Evolutionary conservation across 2,888 invertebrate species (phyloP).

Genomic region (Tetropium fuscum): DNA sequence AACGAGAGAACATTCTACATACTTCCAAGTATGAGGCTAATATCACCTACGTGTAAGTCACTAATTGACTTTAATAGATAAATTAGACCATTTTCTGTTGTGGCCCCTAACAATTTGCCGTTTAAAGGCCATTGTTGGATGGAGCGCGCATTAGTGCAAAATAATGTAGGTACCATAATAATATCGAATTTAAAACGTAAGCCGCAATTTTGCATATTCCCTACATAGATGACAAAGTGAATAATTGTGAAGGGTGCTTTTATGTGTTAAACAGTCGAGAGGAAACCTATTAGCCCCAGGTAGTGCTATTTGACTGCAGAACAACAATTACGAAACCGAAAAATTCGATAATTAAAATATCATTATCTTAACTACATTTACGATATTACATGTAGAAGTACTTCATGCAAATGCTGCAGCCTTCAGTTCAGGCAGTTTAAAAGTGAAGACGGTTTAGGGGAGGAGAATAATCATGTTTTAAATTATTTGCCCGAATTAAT

Average conservation of each 20-base stretch:
- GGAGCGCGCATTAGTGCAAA: slow-evolving; percentile 19
- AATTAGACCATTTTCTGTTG: slow-evolving; percentile 58
- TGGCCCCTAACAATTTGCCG: slow-evolving; percentile 44
- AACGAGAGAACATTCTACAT: slow-evolving; percentile 4
- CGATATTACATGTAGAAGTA: background rate
- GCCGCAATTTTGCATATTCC: background rate
- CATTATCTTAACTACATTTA: background rate
- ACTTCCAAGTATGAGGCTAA: slow-evolving; percentile 23
- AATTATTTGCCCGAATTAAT: too few relatives aligned
- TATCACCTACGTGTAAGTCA: slow-evolving; percentile 54
- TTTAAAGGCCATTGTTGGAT: slow-evolving; percentile 33
- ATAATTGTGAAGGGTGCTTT: background rate
- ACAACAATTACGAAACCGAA: background rate
- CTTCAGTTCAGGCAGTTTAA: background rate
- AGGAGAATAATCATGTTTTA: too few relatives aligned
- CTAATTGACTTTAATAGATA: slow-evolving; percentile 65
- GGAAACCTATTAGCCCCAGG: background rate
- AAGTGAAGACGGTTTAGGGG: background rate
- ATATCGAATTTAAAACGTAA: slow-evolving; percentile 25
- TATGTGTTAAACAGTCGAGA: too few relatives aligned
- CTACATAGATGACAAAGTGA: slow-evolving; percentile 2
- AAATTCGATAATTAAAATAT: background rate
- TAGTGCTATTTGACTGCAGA: background rate
- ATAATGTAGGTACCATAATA: slow-evolving; percentile 33
- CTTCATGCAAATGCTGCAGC: background rate